These are phyloP conservation scores for Tichodroma muraria DNA, from an alignment of 2,113 vertebrate genomes.

Conservation along the genomic window DNA sequence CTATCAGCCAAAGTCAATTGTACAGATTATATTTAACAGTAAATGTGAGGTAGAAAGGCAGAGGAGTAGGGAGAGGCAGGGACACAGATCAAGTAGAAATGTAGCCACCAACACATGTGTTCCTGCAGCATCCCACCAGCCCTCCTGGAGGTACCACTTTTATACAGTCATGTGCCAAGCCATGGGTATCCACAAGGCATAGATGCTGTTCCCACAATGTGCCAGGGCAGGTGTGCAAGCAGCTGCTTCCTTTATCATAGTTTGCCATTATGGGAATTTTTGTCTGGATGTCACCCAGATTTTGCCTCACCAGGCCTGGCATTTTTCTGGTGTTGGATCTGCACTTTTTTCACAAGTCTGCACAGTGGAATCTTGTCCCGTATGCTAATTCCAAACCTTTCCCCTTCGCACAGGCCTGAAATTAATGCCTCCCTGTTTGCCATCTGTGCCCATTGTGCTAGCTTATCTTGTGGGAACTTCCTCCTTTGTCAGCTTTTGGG, in stretches of 20 bases:
- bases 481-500: neutral
- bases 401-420: too few relatives aligned
- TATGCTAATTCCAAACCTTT: neutral
- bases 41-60: neutral
- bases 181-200: neutral
- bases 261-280: neutral
- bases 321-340: neutral
- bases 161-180: neutral
- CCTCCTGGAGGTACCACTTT: neutral
- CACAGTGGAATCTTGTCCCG: too few relatives aligned
- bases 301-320: neutral
- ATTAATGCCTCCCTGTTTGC: neutral
- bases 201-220: neutral
- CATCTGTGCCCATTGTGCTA: neutral
- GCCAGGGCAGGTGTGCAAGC: neutral
- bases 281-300: neutral
- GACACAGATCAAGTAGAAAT: neutral
- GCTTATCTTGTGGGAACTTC: neutral
- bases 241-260: neutral
- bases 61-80: neutral
- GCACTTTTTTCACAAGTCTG: neutral
- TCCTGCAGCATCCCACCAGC: neutral
- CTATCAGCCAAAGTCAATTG: too few relatives aligned
- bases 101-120: neutral
- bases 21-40: neutral